Percentiles rank a stretch among this genome's conserved stretches.
These are phyloP conservation scores for Apamea anceps DNA, from an alignment of 2,888 invertebrate genomes.

Conservation along the genomic window DNA sequence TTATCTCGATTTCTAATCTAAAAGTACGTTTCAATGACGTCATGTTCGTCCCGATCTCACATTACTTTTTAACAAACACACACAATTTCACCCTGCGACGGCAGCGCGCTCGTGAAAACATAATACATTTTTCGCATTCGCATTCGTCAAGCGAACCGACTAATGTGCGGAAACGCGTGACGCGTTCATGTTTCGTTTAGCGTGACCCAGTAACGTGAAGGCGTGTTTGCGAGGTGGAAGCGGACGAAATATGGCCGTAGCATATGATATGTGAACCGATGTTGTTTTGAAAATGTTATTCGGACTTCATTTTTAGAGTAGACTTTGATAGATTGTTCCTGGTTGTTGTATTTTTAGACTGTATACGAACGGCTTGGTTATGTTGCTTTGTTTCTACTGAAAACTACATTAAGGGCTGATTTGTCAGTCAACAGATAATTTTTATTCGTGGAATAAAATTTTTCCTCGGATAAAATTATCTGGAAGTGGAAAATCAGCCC, in stretches of 20 bases:
- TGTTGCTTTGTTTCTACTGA: not conserved
- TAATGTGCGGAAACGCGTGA: constrained; percentile 53
- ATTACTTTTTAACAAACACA: not conserved
- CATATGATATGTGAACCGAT: constrained; percentile 8
- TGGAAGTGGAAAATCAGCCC: too few relatives aligned
- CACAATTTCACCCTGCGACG: constrained; percentile 16
- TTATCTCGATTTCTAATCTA: not conserved
- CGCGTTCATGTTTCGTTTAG: constrained; percentile 47
- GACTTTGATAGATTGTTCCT: constrained; percentile 19
- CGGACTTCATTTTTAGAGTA: constrained; percentile 14
- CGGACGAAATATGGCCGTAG: constrained; percentile 29
- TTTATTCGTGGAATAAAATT: too few relatives aligned
- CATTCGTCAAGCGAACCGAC: constrained; percentile 37
- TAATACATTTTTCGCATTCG: constrained; percentile 34
- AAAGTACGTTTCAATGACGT: not conserved
- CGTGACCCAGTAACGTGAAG: constrained; percentile 54
- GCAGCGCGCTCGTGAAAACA: constrained; percentile 5
- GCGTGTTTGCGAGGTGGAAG: constrained; percentile 9
- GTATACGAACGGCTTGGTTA: not conserved
- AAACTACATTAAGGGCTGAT: not conserved
- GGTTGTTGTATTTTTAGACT: not conserved
- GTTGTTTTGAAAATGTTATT: constrained; percentile 10
- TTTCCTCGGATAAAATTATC: too few relatives aligned
- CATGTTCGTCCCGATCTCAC: not conserved
- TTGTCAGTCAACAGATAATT: too few relatives aligned